A percentile compares a stretch with the other conserved stretches of the same genome.
These are phyloP conservation scores for Calyptomena viridis DNA, from an alignment of 2,113 vertebrate species.

Conservation along the genomic window DNA sequence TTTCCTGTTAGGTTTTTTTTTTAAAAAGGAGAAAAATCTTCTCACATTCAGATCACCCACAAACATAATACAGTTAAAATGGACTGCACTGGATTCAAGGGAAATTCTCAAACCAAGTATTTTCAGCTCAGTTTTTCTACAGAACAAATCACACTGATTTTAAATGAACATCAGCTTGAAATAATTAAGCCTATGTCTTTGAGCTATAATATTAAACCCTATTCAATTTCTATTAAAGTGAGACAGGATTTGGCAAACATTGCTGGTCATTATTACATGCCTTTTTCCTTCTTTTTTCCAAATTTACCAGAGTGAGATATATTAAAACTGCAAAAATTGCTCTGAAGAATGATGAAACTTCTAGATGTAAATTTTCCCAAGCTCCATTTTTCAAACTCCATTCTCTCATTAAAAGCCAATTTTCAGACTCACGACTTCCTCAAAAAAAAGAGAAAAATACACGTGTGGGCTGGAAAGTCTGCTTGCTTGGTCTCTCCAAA, in stretches of 20 bases:
- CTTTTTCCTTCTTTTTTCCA: not conserved
- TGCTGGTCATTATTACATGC: not conserved
- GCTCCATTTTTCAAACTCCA: not conserved
- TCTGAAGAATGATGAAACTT: not conserved
- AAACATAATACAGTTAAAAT: not conserved
- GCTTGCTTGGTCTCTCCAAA: not conserved
- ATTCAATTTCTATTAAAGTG: not conserved
- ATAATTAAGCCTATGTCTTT: not conserved
- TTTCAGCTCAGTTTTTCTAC: not conserved
- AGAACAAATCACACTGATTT: not conserved
- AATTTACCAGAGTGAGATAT: not conserved
- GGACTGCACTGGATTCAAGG: not conserved
- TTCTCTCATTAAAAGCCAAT: not conserved
- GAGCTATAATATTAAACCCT: not conserved
- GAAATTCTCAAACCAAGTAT: not conserved
- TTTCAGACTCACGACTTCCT: not conserved
- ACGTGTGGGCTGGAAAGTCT: not conserved
- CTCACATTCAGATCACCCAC: conserved; percentile 14
- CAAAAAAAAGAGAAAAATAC: not conserved
- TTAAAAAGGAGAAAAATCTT: not conserved
- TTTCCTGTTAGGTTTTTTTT: conserved; percentile 12
- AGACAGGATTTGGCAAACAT: not conserved
- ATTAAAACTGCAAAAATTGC: not conserved
- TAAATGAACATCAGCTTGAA: not conserved
- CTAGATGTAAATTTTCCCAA: not conserved